Base-by-base conservation (phyloP, 2,113 vertebrate genomes). In the Dermatemys mawii region DNA sequence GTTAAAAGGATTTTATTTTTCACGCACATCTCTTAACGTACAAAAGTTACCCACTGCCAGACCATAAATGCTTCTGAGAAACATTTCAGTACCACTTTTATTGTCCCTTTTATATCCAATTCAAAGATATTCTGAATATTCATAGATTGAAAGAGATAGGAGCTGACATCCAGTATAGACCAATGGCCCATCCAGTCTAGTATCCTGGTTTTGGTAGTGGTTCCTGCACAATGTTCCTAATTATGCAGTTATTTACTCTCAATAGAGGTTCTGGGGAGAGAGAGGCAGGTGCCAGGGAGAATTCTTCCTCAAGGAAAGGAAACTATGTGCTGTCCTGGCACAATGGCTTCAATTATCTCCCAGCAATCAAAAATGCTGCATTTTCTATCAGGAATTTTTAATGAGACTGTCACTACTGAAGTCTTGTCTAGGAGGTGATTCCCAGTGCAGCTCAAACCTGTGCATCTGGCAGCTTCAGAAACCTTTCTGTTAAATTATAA, bases 381-480 rank as follows among this genome's bases (percentile, higher is more conserved):
- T 90, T 95, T 84, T 83, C 60, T 53, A 19, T 41, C 80, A 6
- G 90, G 89, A 75, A 75, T 54, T 82, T 87, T 2, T 55, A 78
- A 3, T 1, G 79, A 85, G 90, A 63, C 91, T 49, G 35, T 48
- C 91, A 83, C 84, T 70, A 88, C 91, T 86, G 73, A 73, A 89
- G 79, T 92, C 86, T 93, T 86, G 22, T 80, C 60, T 41, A 82
- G 38, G 38, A 44, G 13, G 38, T 90, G 21, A 57, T 29, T 81
- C 86, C 73, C 93, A 96, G 94, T 79, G 96, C 94, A 89, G 8
- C 35, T 87, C 95, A 90, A 60, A 87, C 35, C 83, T 38, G 5
- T 83, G 94, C 94, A 94, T 96, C 95, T 94, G 95, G 92, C 95
- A 97, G 96, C 95, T 97, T 95, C 86, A 85, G 14, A 51, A 93